Conservation (phyloP, 2,113 vertebrate genomes). For the Nerophis ophidion region DNA sequence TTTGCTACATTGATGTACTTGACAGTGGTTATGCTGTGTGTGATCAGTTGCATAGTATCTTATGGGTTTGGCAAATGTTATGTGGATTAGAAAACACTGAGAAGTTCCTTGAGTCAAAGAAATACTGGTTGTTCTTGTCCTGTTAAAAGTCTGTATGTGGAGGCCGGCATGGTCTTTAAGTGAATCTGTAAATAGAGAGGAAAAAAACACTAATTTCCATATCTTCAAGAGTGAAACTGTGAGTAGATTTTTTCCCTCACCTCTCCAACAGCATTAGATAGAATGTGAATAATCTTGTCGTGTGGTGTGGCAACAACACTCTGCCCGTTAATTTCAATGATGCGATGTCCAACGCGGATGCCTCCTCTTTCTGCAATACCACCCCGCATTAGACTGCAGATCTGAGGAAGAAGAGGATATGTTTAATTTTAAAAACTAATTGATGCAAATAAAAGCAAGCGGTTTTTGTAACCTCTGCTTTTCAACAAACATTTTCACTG, state of each 20-base stretch:
- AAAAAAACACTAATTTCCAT: background rate
- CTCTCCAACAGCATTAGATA: conserved; percentile 83
- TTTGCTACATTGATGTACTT: conserved; percentile 16
- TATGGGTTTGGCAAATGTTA: conserved; percentile 41
- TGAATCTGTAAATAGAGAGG: conserved; percentile 74
- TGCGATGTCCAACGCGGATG: conserved; percentile 90
- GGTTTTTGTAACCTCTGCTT: too few relatives aligned
- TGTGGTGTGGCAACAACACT: conserved; percentile 90
- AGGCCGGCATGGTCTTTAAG: conserved; percentile 94
- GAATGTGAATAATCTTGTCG: conserved; percentile 87
- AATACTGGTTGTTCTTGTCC: conserved; percentile 92
- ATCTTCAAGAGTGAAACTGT: background rate
- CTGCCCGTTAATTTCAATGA: conserved; percentile 96
- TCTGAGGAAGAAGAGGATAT: conserved; percentile 59
- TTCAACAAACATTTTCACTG: too few relatives aligned
- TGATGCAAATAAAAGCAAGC: background rate
- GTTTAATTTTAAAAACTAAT: background rate
- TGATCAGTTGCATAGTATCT: conserved; percentile 52
- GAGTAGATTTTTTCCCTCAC: conserved; percentile 53
- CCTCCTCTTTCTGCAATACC: conserved; percentile 92
- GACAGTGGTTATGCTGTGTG: conserved; percentile 16
- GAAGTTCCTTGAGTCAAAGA: conserved; percentile 66
- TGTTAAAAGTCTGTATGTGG: conserved; percentile 88
- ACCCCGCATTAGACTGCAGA: conserved; percentile 93
- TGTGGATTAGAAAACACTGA: conserved; percentile 26